Base-by-base conservation (phyloP, 2,888 invertebrate genomes). In the Metopia argyrocephala region DNA sequence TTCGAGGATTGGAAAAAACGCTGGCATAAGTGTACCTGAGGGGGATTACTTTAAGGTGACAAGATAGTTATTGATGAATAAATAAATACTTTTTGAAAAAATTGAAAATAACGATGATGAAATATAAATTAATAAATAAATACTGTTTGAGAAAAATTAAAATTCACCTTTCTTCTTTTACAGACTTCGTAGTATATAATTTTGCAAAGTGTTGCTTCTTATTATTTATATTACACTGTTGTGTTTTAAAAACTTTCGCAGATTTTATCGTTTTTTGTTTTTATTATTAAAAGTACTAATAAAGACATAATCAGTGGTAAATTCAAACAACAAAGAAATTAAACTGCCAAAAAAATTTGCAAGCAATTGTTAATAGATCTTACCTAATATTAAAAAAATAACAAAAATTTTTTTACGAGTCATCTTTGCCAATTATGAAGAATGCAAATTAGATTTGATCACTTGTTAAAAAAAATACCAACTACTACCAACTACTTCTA, bases 291-390 rank as follows among this genome's bases (percentile, higher is more conserved):
- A 20, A 21, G 20, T 31, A 28, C 31, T 28, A 57, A 57, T 57
- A 57, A 31, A 31, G 31, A 31, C 18, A 57, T 57, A 20, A 57
- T 28, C 57, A 28, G 9, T 7, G 6, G 5, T 46, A 7, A 25
- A 6, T 46, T 45, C 18, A 38, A 31, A 20, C 7, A n/a, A n/a
- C 2, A 27, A 56, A 27, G 6, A 18, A 28, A 31, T 23, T 27
- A 56, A 57, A 38, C 9, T 9, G 15, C 4, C 9, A 20, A 12
- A 57, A 28, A 57, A 57, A 57, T 62, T 62, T 62, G 18, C 62
- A 45, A 62, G 12, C 46, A 62, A 48, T 62, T 62, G 48, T 62
- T 62, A 62, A 27, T 65, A 12, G 20, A 65, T 31, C 50, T 65
- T 50, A 50, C 15, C 50, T 50, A 31, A 65, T 65, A 20, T 28